Conservation (phyloP, 2,113 vertebrate genomes). For the Protomyctophum bolini region DNA sequence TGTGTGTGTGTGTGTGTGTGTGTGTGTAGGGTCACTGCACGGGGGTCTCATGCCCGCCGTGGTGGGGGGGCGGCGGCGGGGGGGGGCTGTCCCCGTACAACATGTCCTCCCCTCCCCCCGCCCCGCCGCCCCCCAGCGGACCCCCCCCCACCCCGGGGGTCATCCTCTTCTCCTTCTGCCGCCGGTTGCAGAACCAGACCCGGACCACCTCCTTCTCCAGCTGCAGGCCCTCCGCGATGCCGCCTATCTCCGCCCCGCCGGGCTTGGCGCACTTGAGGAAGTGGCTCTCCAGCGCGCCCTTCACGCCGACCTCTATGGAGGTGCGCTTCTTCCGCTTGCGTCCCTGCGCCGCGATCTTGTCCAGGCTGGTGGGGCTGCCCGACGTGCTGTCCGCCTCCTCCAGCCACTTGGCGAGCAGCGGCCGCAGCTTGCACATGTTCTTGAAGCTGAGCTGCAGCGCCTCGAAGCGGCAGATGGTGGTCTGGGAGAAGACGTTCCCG, state of each 20-base stretch:
- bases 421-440: conserved; percentile 99
- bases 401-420: conserved; percentile 99
- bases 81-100: conserved; percentile 90
- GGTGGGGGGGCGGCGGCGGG: conserved; percentile 85
- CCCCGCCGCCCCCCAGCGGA: conserved; percentile 86
- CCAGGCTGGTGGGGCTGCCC: conserved; percentile 97
- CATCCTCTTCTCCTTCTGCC: conserved; percentile 99
- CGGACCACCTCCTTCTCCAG: conserved; percentile 99
- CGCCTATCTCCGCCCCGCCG: conserved; percentile 95
- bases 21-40: conserved; percentile 86
- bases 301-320: conserved; percentile 98
- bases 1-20: too few species aligned
- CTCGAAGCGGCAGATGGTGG: conserved; percentile 99
- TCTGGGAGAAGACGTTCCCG: conserved; percentile 98
- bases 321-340: conserved; percentile 98
- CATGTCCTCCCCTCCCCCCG: conserved; percentile 94
- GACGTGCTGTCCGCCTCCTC: conserved; percentile 98
- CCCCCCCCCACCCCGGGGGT: conserved; percentile 85
- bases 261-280: conserved; percentile 99
- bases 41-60: conserved; percentile 92
- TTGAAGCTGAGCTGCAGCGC: conserved; percentile 99
- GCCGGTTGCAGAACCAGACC: conserved; percentile 99
- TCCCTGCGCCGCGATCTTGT: conserved; percentile 98
- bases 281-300: conserved; percentile 98
- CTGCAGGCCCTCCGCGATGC: conserved; percentile 97